A percentile compares a stretch with the other conserved stretches of the same genome.
phyloP scores from a whole-genome alignment of 2,888 invertebrate genomes.

The Tolmerus cingulatus region DNA sequence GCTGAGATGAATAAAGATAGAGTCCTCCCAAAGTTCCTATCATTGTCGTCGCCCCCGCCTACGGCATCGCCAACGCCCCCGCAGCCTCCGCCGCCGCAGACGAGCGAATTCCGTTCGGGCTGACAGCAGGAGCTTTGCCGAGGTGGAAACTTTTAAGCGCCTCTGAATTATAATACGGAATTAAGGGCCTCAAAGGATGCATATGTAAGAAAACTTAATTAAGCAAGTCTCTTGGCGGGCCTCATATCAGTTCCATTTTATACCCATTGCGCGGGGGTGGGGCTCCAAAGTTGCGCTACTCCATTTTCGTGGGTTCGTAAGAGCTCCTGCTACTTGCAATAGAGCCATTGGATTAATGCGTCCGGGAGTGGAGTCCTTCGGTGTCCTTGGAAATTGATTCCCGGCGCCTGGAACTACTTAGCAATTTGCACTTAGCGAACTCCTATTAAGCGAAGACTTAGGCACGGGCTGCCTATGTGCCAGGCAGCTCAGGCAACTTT shows the following conservation, averaged over 20 bases:
- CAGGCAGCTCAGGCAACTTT: not conserved
- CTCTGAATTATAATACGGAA: not conserved
- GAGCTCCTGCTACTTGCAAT: not conserved
- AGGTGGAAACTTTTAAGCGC: conserved; percentile 6
- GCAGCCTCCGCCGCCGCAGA: not conserved
- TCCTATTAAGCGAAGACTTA: not conserved
- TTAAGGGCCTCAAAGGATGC: conserved; percentile 10
- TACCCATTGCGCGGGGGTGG: not conserved
- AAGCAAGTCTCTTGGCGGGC: not conserved
- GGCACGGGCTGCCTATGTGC: not conserved
- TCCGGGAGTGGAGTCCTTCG: not conserved
- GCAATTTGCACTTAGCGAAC: not conserved
- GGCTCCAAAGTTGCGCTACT: not conserved
- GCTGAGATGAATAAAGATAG: conserved; percentile 16
- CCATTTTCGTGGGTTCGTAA: not conserved
- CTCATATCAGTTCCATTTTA: not conserved
- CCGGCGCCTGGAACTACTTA: not conserved
- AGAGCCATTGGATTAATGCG: not conserved
- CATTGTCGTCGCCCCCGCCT: not conserved
- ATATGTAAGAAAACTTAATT: conserved; percentile 16
- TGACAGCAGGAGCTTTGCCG: not conserved
- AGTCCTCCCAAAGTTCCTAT: not conserved
- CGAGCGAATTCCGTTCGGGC: not conserved
- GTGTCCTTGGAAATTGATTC: not conserved
- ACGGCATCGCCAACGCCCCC: not conserved